Evolutionary conservation across 2,888 invertebrate genomes (phyloP).

Genomic region (Litoditis marina): DNA sequence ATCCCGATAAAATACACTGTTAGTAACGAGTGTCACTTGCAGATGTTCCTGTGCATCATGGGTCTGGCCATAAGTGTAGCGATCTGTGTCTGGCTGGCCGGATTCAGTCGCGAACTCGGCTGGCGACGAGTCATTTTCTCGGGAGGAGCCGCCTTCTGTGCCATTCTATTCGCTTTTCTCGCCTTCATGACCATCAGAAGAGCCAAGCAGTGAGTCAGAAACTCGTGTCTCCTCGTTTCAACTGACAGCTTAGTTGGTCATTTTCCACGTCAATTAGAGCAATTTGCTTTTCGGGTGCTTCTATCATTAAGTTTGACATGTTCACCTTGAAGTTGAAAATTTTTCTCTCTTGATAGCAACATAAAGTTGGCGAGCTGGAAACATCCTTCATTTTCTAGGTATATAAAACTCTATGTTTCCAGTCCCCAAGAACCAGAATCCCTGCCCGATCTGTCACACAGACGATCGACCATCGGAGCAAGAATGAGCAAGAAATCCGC

Average conservation of each 20-base stretch:
- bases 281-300: too few species aligned
- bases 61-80: conserved; percentile 47
- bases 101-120: conserved; percentile 37
- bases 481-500: conserved; percentile 34
- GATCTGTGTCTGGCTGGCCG: conserved; percentile 46
- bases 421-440: conserved; percentile 47
- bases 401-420: conserved; percentile 9
- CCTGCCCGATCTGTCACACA: conserved; percentile 41
- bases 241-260: too few species aligned
- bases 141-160: conserved; percentile 44
- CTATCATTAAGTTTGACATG: too few species aligned
- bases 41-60: conserved; percentile 49
- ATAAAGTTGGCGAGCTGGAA: too few species aligned
- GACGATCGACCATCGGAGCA: conserved; percentile 42
- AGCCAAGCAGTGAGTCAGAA: conserved; percentile 41
- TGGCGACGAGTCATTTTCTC: conserved; percentile 45
- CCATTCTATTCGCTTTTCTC: conserved; percentile 48
- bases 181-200: conserved; percentile 40
- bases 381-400: neutral
- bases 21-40: conserved; percentile 14
- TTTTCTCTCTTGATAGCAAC: too few species aligned
- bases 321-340: too few species aligned
- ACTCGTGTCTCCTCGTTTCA: too few species aligned
- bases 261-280: too few species aligned
- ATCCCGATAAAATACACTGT: too few species aligned